phyloP scores from a whole-genome alignment of 53 echinoderm and acorn worm species.

The Echinarachnius parma region DNA sequence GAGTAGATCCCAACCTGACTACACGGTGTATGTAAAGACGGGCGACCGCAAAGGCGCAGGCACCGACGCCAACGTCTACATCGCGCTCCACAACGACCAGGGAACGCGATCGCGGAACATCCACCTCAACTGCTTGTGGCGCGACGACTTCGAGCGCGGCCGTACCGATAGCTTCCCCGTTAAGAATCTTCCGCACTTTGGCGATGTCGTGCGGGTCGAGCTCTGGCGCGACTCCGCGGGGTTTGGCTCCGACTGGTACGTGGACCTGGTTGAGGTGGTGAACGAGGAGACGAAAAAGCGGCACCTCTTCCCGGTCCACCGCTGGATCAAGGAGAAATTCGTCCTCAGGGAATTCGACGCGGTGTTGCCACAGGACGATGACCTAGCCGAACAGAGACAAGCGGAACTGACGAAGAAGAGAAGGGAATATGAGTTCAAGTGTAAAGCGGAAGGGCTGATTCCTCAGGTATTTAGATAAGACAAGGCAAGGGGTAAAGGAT shows the following conservation, averaged over 20 bases:
- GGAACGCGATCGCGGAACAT: constrained; percentile 64
- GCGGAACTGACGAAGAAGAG: constrained; percentile 56
- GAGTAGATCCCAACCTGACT: too few relatives aligned
- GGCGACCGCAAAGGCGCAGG: constrained; percentile 80
- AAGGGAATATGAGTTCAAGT: too few relatives aligned
- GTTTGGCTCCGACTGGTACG: constrained; percentile 66
- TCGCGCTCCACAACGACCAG: constrained; percentile 52
- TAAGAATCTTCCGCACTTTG: constrained; percentile 62
- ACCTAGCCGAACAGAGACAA: constrained; percentile 26
- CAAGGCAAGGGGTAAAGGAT: too few relatives aligned
- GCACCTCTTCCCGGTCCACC: constrained; percentile 69
- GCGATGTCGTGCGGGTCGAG: constrained; percentile 59
- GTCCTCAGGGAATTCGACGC: constrained; percentile 50
- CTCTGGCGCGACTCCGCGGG: constrained; percentile 63
- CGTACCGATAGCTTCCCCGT: constrained; percentile 58
- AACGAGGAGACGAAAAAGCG: not conserved
- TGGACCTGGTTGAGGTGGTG: constrained; percentile 62
- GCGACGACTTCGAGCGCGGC: constrained; percentile 78
- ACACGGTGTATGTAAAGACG: constrained; percentile 62
- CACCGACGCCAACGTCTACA: constrained; percentile 78
- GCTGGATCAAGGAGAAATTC: constrained; percentile 58
- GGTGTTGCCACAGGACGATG: constrained; percentile 54
- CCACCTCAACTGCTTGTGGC: constrained; percentile 56
- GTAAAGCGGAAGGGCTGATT: too few relatives aligned
- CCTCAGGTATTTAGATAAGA: too few relatives aligned